Base-by-base conservation (phyloP, 1,140 invertebrate species). In the Scaptomyza graminum region DNA sequence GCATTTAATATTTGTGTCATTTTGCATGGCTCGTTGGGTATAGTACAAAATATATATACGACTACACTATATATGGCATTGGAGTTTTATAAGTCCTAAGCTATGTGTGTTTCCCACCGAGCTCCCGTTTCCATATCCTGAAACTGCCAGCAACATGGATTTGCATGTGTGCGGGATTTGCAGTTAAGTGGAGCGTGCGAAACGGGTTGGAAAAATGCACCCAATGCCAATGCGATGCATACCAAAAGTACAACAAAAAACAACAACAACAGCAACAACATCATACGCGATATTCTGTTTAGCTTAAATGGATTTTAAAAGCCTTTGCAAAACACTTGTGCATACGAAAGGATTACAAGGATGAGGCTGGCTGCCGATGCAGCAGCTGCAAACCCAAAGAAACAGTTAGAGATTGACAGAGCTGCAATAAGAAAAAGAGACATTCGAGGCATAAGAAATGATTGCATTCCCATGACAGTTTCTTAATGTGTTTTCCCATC, bases 11-110 rank as follows among this genome's bases (percentile, higher is more conserved):
- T 84, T 68, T 68, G 64, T 72, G 68, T 69, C 69, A 85, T 82
- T 87, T 82, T 70, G 74, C 70, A 82, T 70, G 75, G 71, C 82
- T 87, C 56, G 82, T 79, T 87, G 78, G 67, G 73, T 78, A 44
- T 55, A 56, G 64, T 68, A 61, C 63, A 51, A 64, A 68, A 77
- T 68, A 56, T n/a, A 41, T 57, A 25, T 25, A n/a, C 15, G 44
- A 57, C 34, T 50, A 44, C 31, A 34, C 31, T 67, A 22, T 43
- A 46, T 51, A 22, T 67, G 55, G 62, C 44, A 65, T 62, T 69
- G 59, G 22, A 68, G 65, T 61, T 68, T 61, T 57, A 63, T 64
- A 64, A 56, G 60, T 64, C 41, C 51, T 13, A 28, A 52, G 46
- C 55, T 15, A 41, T 41, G 34, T 25, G 34, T 25, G n/a, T 28